A percentile compares a stretch with the other conserved stretches of the same genome.
These are phyloP conservation scores for Hetaerina titia DNA, from an alignment of 2,888 invertebrate species.

Conservation along the genomic window DNA sequence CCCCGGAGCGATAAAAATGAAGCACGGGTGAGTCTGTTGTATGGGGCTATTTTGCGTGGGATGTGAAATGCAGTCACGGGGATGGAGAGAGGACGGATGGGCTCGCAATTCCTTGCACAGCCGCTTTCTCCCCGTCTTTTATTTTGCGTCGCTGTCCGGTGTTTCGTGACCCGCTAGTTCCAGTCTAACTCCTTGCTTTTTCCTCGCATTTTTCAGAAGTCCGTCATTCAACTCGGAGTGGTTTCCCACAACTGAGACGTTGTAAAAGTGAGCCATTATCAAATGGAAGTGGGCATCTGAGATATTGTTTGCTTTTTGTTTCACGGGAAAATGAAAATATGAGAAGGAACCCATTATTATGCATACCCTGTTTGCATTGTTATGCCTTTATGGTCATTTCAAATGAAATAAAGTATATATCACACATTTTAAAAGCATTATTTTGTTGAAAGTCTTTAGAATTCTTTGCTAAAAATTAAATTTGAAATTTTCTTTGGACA, in stretches of 20 bases:
- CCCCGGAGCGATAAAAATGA: not conserved
- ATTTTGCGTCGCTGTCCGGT: not conserved
- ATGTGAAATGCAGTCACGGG: not conserved
- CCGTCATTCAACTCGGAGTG: not conserved
- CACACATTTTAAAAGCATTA: too few relatives aligned
- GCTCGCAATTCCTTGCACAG: not conserved
- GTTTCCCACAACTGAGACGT: not conserved
- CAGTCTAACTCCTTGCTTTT: too few relatives aligned
- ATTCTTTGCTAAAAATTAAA: too few relatives aligned
- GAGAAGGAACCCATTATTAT: too few relatives aligned
- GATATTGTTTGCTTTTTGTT: too few relatives aligned
- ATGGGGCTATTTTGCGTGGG: conserved; percentile 10
- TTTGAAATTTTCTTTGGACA: too few relatives aligned
- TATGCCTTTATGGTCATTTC: too few relatives aligned
- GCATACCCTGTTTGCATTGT: too few relatives aligned
- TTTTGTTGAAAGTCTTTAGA: too few relatives aligned
- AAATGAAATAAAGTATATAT: too few relatives aligned
- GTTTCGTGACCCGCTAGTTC: too few relatives aligned
- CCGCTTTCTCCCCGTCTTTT: not conserved
- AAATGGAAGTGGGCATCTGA: not conserved
- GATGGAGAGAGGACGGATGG: not conserved
- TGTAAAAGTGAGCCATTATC: not conserved
- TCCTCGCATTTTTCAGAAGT: not conserved
- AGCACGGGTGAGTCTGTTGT: conserved; percentile 17
- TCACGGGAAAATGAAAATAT: too few relatives aligned